phyloP scores from a whole-genome alignment of 2,888 invertebrate genomes.

The Dolichomitus sp. region DNA sequence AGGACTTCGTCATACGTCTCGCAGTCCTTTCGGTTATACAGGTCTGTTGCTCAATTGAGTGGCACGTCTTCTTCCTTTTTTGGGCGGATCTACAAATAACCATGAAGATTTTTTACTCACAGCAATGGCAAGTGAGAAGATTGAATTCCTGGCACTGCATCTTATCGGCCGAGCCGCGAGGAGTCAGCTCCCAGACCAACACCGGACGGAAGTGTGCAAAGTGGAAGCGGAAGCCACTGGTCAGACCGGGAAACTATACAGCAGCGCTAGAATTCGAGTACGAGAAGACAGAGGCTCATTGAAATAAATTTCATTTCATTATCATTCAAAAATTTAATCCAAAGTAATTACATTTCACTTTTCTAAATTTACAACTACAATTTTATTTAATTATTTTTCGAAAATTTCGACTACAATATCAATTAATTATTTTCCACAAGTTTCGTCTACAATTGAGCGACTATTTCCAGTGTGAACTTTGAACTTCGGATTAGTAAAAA shows the following conservation, averaged over 20 bases:
- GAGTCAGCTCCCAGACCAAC: slow-evolving; percentile 46
- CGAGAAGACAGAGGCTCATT: not conserved
- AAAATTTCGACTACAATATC: no score
- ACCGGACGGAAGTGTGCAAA: slow-evolving; percentile 59
- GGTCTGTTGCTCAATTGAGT: slow-evolving; percentile 29
- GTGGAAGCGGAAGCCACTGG: slow-evolving; percentile 65
- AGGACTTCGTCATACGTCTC: slow-evolving; percentile 41
- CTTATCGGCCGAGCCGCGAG: slow-evolving; percentile 48
- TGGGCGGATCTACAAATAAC: not conserved
- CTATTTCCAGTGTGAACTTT: not conserved
- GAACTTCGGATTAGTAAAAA: not conserved
- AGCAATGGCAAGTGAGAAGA: slow-evolving; percentile 37
- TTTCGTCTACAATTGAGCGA: not conserved
- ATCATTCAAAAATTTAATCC: not conserved
- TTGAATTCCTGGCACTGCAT: slow-evolving; percentile 56
- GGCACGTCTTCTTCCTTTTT: slow-evolving; percentile 53
- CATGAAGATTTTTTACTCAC: slow-evolving; percentile 52
- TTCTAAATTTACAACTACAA: no score
- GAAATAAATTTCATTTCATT: not conserved
- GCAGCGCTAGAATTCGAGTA: slow-evolving; percentile 14
- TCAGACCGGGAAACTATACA: slow-evolving; percentile 35
- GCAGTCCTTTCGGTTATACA: slow-evolving; percentile 7
- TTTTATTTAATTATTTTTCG: no score
- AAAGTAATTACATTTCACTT: no score
- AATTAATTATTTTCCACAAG: no score